Percentiles rank a stretch among this genome's conserved stretches.
Conservation (phyloP, 2,888 invertebrate genomes). For the Pristionchus entomophagus region DNA sequence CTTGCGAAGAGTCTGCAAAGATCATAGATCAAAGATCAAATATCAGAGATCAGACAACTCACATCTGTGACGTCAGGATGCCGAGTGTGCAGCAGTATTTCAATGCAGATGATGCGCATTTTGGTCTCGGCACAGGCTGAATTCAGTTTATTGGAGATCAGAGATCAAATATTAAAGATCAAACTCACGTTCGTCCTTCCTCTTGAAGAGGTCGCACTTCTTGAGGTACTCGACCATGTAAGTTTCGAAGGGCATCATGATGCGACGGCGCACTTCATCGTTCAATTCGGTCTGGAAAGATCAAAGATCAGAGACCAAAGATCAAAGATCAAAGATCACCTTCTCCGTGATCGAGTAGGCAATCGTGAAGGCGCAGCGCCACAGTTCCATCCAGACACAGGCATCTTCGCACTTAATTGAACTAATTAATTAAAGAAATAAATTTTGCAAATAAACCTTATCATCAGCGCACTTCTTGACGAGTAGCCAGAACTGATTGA, state of each 20-base stretch:
- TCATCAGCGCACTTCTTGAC: slow-evolving; percentile 2
- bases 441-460: background rate
- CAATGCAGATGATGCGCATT: slow-evolving; percentile 15
- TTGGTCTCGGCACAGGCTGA: background rate
- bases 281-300: background rate
- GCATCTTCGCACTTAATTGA: background rate
- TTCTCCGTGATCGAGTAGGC: background rate
- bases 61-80: background rate
- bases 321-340: background rate
- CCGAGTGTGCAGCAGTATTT: background rate
- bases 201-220: background rate
- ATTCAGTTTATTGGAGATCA: background rate
- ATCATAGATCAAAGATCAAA: background rate
- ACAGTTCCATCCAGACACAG: background rate
- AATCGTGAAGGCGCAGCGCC: background rate
- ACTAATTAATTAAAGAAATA: background rate
- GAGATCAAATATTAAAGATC: background rate
- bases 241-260: background rate
- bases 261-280: background rate
- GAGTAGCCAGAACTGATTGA: slow-evolving; percentile 3
- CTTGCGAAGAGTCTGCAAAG: background rate
- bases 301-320: background rate
- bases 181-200: background rate
- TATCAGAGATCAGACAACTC: background rate
- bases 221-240: slow-evolving; percentile 11